These are phyloP conservation scores for Etheostoma perlongum DNA, from an alignment of 2,797 vertebrate genomes.

Conservation along the genomic window DNA sequence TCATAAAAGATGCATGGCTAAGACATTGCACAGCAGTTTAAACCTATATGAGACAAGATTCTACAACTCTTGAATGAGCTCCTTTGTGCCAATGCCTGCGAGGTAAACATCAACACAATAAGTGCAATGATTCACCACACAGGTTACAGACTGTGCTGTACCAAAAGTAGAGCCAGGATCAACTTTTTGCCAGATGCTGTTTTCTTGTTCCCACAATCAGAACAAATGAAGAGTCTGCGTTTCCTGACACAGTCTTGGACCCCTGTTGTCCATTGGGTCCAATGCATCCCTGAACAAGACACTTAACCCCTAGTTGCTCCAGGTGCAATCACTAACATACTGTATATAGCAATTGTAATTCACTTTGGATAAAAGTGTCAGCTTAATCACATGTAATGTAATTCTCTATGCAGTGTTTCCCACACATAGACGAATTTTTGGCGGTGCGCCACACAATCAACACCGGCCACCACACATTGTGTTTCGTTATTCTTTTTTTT, in stretches of 20 bases:
- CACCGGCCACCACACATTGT: no score
- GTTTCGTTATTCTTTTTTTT: no score
- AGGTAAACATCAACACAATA: neutral
- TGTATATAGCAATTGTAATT: no score
- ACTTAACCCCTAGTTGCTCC: no score
- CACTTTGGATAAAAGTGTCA: no score
- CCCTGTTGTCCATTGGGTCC: slow-evolving; percentile 7
- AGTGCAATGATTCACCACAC: neutral
- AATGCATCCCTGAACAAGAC: no score
- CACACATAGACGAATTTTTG: no score
- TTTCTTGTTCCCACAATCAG: neutral
- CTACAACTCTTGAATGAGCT: neutral
- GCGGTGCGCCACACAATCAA: no score
- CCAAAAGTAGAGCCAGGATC: neutral
- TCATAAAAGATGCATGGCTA: neutral
- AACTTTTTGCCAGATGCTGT: neutral
- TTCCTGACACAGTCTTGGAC: slow-evolving; percentile 12
- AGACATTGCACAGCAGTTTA: neutral
- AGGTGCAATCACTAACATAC: no score
- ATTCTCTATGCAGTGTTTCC: no score
- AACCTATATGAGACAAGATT: neutral
- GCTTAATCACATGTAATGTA: no score
- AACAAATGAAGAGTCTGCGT: slow-evolving; percentile 13
- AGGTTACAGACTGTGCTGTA: neutral
- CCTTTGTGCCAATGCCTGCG: neutral